A percentile compares a stretch with the other conserved stretches of the same genome.
These are phyloP conservation scores for Anabas testudineus DNA, from an alignment of 2,797 vertebrate species.

Conservation along the genomic window DNA sequence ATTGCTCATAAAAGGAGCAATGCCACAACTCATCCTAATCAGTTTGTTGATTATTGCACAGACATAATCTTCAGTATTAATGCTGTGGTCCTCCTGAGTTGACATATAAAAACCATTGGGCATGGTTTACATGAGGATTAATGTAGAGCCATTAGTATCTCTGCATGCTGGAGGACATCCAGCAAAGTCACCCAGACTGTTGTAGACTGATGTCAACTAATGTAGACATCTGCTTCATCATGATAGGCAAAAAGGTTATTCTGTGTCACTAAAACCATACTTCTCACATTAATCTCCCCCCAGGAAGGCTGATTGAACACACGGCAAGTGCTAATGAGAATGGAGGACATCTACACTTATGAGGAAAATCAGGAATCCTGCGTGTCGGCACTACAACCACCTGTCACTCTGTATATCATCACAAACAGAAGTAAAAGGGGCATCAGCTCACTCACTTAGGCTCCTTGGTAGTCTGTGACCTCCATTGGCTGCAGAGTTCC, in stretches of 20 bases:
- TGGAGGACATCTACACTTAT: slow-evolving; percentile 18
- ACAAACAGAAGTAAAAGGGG: neutral
- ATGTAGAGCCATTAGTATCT: slow-evolving; percentile 21
- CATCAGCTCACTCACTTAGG: slow-evolving; percentile 76
- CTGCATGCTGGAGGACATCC: slow-evolving; percentile 10
- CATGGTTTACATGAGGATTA: slow-evolving; percentile 27
- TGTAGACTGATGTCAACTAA: slow-evolving; percentile 15
- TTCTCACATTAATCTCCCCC: slow-evolving; percentile 59
- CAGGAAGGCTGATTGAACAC: slow-evolving; percentile 11
- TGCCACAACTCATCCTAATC: too few relatives aligned
- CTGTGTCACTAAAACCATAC: slow-evolving; percentile 50
- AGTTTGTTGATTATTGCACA: too few relatives aligned
- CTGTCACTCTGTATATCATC: slow-evolving; percentile 1
- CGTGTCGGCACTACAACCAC: slow-evolving; percentile 20
- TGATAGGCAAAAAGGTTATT: slow-evolving; percentile 33
- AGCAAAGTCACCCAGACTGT: slow-evolving; percentile 3
- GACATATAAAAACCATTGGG: neutral
- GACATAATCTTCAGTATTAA: neutral
- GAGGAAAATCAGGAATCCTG: slow-evolving; percentile 61
- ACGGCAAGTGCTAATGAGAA: slow-evolving; percentile 38
- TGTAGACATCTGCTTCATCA: slow-evolving; percentile 53
- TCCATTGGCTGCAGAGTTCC: slow-evolving; percentile 63
- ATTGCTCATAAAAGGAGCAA: slow-evolving; percentile 7
- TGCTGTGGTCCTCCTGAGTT: neutral
- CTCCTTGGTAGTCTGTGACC: slow-evolving; percentile 83